Evolutionary conservation across 2,113 vertebrate genomes (phyloP), one percentile per base, ranked within the genome.

Genomic region (Hippopotamus amphibius): DNA sequence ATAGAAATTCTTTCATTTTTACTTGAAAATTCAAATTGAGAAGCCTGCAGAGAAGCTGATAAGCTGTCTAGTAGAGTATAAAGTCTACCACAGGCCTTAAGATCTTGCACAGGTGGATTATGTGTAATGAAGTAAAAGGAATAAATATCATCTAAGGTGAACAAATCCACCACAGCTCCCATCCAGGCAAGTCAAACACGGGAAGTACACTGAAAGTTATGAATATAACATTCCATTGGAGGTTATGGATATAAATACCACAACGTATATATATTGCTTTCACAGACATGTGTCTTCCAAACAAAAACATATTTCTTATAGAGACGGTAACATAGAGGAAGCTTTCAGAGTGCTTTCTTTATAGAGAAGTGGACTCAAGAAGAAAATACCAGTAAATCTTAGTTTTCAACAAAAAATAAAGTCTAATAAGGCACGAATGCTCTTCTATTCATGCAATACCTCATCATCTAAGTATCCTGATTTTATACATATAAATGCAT

Each of bases 1-100:
- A 97, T 91, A 98, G 90, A 98, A 98, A 98, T 98, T 98, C 98
- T 98, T 98, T 98, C 97, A 97, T 97, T 97, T 98, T 97, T 88
- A 97, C 92, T 99, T 99, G 98, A 98, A 99, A 99, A 99, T 99
- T 99, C 98, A 99, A 99, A 99, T 98, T 97, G 97, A 98, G 97
- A 97, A 98, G 98, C 97, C 99, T 99, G 99, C 97, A 98, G 98
- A 99, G 99, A 98, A 93, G 97, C 98, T 99, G 99, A 99, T 99
- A 99, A 99, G 99, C 98, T 98, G 97, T 98, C 97, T 97, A 98
- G 97, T 97, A 98, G 98, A 98, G 97, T 98, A 98, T 97, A 98
- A 99, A 98, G 98, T 98, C 96, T 98, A 99, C 98, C 61, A 98
- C 65, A 96, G 97, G 88, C 98, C 95, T 98, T 97, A 98, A 98